phyloP scores from a whole-genome alignment of 2,797 vertebrate genomes.

The Petrocephalus schoutedeni region DNA sequence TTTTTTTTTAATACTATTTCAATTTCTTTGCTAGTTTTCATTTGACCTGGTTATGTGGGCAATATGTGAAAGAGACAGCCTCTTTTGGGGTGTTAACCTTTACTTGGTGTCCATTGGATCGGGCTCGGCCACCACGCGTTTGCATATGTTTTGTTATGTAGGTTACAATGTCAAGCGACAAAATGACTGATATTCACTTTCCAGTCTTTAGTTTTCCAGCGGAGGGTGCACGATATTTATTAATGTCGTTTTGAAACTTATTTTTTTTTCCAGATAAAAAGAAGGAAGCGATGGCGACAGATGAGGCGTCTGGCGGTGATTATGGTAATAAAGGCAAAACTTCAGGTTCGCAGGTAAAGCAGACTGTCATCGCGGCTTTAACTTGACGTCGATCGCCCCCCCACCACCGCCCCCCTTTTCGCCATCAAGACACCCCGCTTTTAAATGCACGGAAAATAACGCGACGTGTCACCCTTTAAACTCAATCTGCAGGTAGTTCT shows the following conservation, averaged over 20 bases:
- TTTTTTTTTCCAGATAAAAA: conserved; percentile 80
- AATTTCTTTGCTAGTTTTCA: conserved; percentile 32
- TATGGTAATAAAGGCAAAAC: conserved; percentile 84
- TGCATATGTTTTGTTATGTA: conserved; percentile 48
- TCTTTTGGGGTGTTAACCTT: conserved; percentile 45
- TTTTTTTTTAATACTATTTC: conserved; percentile 48
- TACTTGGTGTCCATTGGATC: conserved; percentile 60
- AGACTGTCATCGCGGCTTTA: not conserved
- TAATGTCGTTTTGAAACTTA: conserved; percentile 8
- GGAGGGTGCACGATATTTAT: not conserved
- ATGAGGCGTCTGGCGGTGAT: conserved; percentile 84
- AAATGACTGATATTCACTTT: conserved; percentile 15
- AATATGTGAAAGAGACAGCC: conserved; percentile 32
- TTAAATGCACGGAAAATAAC: not conserved
- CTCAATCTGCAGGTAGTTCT: not conserved
- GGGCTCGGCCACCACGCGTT: conserved; percentile 72
- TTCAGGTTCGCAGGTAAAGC: conserved; percentile 89
- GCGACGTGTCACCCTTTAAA: not conserved
- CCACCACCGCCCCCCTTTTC: not conserved
- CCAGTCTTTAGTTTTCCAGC: not conserved
- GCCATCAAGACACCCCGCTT: not conserved
- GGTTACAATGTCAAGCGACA: not conserved
- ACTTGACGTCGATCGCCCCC: not conserved
- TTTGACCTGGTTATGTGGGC: conserved; percentile 67
- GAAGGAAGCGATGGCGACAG: conserved; percentile 92